Evolutionary conservation across 2,113 vertebrate species (phyloP).

Genomic region (Cyprinodon variegatus): DNA sequence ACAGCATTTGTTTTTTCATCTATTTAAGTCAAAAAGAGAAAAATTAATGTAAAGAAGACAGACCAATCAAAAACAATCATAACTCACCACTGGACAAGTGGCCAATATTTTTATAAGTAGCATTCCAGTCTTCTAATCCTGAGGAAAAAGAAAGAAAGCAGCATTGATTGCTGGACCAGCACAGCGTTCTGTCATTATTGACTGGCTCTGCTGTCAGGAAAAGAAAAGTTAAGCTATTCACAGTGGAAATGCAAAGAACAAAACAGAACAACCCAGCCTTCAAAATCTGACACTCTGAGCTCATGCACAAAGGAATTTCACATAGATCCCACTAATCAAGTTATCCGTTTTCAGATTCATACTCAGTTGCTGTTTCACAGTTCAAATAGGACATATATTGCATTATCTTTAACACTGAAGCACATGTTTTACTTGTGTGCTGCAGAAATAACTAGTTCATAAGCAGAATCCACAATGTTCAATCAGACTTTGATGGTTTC

Average conservation of each 20-base stretch:
- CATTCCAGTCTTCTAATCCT: constrained; percentile 13
- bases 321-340: constrained; percentile 1
- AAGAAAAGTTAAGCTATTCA: constrained; percentile 32
- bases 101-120: constrained; percentile 41
- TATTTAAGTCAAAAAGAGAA: constrained; percentile 12
- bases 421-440: constrained; percentile 8
- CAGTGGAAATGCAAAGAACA: constrained; percentile 30
- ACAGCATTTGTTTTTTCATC: constrained; percentile 12
- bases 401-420: constrained; percentile 1
- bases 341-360: neutral
- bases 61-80: constrained; percentile 28
- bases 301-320: constrained; percentile 15
- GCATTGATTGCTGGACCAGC: constrained; percentile 44
- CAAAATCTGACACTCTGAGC: constrained; percentile 1
- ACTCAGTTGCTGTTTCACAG: neutral
- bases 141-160: constrained; percentile 34
- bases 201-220: constrained; percentile 49
- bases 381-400: neutral
- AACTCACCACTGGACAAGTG: constrained; percentile 32
- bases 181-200: constrained; percentile 50
- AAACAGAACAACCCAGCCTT: constrained; percentile 29
- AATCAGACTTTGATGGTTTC: constrained; percentile 26
- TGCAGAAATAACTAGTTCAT: constrained; percentile 15
- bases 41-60: constrained; percentile 8
- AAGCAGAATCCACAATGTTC: constrained; percentile 16